Evolutionary conservation across 2,113 vertebrate species (phyloP).

Genomic region (Epinephelus fuscoguttatus): DNA sequence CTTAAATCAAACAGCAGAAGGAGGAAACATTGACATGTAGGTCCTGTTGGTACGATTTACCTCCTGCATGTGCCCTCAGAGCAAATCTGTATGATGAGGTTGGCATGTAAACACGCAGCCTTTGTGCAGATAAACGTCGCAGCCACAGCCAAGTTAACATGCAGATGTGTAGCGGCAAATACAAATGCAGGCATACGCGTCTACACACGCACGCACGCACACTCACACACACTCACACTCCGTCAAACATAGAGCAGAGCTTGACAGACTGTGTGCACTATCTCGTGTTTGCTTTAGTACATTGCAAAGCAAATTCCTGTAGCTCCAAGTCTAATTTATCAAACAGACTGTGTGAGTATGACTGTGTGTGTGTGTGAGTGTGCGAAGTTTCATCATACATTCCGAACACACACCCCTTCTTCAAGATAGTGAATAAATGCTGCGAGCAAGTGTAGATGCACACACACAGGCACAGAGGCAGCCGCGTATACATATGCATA

Average conservation of each 20-base stretch:
- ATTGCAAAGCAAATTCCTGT: slow-evolving; percentile 51
- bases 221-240: neutral
- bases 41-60: slow-evolving; percentile 61
- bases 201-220: neutral
- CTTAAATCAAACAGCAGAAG: slow-evolving; percentile 61
- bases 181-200: slow-evolving; percentile 21
- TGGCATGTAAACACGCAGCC: slow-evolving; percentile 48
- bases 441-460: slow-evolving; percentile 25
- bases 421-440: slow-evolving; percentile 53
- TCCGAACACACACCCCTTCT: slow-evolving; percentile 36
- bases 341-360: slow-evolving; percentile 48
- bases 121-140: slow-evolving; percentile 35
- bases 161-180: slow-evolving; percentile 27
- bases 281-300: slow-evolving; percentile 49
- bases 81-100: slow-evolving; percentile 20
- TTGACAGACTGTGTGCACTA: slow-evolving; percentile 34
- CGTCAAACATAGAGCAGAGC: slow-evolving; percentile 11
- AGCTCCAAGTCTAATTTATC: slow-evolving; percentile 58
- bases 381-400: slow-evolving; percentile 17
- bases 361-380: slow-evolving; percentile 7
- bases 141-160: slow-evolving; percentile 25
- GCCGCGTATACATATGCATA: slow-evolving; percentile 34
- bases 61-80: slow-evolving; percentile 26
- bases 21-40: slow-evolving; percentile 58
- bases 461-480: slow-evolving; percentile 31